Evolutionary conservation across 2,888 invertebrate genomes (phyloP).

Genomic region (Coleophora deauratella): DNA sequence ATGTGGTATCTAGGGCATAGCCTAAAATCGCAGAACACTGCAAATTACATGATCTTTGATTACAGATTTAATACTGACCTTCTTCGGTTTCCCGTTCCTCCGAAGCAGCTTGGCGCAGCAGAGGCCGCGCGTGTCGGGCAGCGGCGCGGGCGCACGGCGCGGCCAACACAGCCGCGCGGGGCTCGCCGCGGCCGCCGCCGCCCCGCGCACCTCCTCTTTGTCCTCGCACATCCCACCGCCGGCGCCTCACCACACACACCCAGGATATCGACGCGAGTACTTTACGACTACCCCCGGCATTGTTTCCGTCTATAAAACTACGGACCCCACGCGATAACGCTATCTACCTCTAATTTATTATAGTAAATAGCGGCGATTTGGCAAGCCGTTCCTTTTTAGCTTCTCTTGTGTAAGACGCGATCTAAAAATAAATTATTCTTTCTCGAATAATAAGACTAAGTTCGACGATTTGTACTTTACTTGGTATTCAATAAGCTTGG

Average conservation of each 20-base stretch:
- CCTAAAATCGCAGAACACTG: too few relatives aligned
- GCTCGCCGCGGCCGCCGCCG: conserved; percentile 43
- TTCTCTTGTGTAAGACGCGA: conserved; percentile 17
- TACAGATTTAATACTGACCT: conserved; percentile 56
- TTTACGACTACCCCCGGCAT: conserved; percentile 64
- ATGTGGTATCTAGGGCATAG: too few relatives aligned
- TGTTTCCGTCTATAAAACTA: conserved; percentile 56
- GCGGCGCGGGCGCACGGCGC: conserved; percentile 61
- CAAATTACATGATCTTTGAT: background rate
- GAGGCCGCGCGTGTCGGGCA: conserved; percentile 84
- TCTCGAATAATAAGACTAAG: conserved; percentile 37
- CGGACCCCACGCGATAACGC: conserved; percentile 43
- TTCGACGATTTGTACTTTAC: conserved; percentile 64
- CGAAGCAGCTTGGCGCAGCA: conserved; percentile 87
- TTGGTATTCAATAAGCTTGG: conserved; percentile 13
- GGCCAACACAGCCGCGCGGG: conserved; percentile 60
- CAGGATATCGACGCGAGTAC: conserved; percentile 46
- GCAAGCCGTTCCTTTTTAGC: conserved; percentile 25
- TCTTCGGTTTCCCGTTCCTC: conserved; percentile 87
- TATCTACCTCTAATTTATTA: conserved; percentile 50
- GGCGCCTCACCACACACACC: conserved; percentile 28
- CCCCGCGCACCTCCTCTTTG: conserved; percentile 61
- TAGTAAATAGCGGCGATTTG: conserved; percentile 42
- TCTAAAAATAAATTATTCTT: conserved; percentile 26
- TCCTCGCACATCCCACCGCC: conserved; percentile 57